A percentile compares a stretch with the other conserved stretches of the same genome.
These are phyloP conservation scores for Enteromius anoplus DNA, from an alignment of 2,797 vertebrate species.

Conservation along the genomic window DNA sequence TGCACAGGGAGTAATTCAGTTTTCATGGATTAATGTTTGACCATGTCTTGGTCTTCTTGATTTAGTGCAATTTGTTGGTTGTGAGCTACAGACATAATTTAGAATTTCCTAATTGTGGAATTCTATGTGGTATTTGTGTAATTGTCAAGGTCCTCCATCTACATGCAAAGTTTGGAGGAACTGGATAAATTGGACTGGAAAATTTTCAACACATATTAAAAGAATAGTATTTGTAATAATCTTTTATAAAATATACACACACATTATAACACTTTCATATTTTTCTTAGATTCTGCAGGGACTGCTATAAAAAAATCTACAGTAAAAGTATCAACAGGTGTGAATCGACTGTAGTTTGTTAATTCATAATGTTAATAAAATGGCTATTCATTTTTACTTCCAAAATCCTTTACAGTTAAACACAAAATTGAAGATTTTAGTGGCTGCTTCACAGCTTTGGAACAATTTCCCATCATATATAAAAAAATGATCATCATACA, in stretches of 20 bases:
- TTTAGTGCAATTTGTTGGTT: background rate
- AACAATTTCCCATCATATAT: too few species aligned
- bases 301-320: background rate
- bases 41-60: conserved; percentile 14
- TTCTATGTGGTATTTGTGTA: background rate
- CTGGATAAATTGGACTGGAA: background rate
- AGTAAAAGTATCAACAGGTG: background rate
- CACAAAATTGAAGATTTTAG: too few species aligned
- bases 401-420: too few species aligned
- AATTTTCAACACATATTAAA: background rate
- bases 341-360: background rate
- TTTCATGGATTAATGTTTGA: background rate
- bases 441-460: too few species aligned
- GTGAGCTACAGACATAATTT: background rate
- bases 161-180: background rate
- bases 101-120: background rate
- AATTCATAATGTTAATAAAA: too few species aligned
- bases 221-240: background rate
- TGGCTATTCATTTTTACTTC: too few species aligned
- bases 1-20: conserved; percentile 55
- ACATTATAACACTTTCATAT: background rate
- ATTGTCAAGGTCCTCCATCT: background rate
- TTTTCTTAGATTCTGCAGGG: background rate
- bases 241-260: background rate
- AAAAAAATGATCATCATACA: too few species aligned